A percentile compares a stretch with the other conserved stretches of the same genome.
Evolutionary conservation across 2,113 vertebrate species (phyloP).

Genomic region (Tinamus guttatus): DNA sequence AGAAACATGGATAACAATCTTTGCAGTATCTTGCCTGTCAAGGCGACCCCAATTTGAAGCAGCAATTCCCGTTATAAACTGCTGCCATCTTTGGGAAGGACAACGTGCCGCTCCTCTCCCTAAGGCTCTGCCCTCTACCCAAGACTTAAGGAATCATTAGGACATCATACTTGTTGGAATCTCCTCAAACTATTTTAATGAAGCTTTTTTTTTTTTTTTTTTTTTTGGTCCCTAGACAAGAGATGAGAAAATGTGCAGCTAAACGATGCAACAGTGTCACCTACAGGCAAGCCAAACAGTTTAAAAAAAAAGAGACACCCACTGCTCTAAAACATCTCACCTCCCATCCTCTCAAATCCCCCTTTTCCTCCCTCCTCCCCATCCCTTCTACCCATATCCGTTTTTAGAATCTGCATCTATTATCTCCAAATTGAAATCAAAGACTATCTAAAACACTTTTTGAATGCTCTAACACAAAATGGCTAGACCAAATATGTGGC

Average conservation of each 20-base stretch:
- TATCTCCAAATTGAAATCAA: conserved; percentile 12
- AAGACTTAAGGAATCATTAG: not conserved
- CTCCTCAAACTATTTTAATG: conserved; percentile 21
- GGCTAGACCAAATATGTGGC: not conserved
- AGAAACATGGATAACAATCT: conserved; percentile 29
- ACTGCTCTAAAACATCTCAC: not conserved
- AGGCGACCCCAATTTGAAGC: conserved; percentile 13
- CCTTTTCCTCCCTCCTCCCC: not conserved
- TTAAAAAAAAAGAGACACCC: not conserved
- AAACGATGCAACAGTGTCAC: conserved; percentile 81
- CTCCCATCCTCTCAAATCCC: not conserved
- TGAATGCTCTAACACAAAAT: conserved; percentile 43
- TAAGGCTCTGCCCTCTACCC: not conserved
- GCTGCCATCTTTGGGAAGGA: not conserved
- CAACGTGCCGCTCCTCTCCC: not conserved
- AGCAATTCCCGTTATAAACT: not conserved
- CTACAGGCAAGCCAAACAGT: conserved; percentile 75
- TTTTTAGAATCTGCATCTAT: conserved; percentile 21
- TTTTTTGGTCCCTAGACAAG: conserved; percentile 73
- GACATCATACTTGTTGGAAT: not conserved
- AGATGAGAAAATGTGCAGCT: conserved; percentile 44
- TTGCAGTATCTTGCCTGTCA: conserved; percentile 23
- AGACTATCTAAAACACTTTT: conserved; percentile 28
- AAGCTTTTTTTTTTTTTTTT: not conserved
- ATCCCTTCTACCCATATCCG: not conserved